Evolutionary conservation across 2,113 vertebrate species (phyloP), one percentile per base, ranked within the genome.

Genomic region (Pipa parva): DNA sequence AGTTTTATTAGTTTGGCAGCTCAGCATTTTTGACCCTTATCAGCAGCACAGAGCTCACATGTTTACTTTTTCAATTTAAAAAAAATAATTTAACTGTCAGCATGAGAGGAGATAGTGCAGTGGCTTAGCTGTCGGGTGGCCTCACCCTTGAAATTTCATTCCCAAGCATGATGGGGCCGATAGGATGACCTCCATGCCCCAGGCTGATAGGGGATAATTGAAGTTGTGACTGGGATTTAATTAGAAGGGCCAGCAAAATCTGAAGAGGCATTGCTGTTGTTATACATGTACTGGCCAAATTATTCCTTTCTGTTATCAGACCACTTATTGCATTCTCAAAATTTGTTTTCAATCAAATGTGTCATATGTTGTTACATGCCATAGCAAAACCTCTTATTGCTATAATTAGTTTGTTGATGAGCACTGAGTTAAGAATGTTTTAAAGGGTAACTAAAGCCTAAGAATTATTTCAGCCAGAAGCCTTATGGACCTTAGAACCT

Each of bases 31-130:
- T 64, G 29, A 63, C 49, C 72, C 73, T 73, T 64, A 69, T 76
- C 71, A 63, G 58, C 42, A 57, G 59, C 36, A 65, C 73, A 72
- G 68, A 72, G 63, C 48, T 58, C 59, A 3, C 42, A 55, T 76
- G 71, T 71, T 80, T 77, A 63, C 54, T 68, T 74, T 73, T 75
- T 77, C 69, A 75, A 76, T 75, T 39, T 71, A 75, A 74, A 78
- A 58, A 60, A 31, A 70, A 70, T 70, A 50, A 71, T 31, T 62
- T 66, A 74, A 37, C 65, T 80, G 65, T 76, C 62, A 62, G 70
- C 61, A 33, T 48, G 65, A 64, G 42, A 70, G 60, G 36, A 60
- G 71, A 37, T 33, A 51, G 52, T 0, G 2, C 68, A 42, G 63
- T 63, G 73, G 59, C 50, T 46, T 33, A 31, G 46, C 52, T 63